phyloP scores from a whole-genome alignment of 1,140 invertebrate species.

The Drosophila pruinosa region DNA sequence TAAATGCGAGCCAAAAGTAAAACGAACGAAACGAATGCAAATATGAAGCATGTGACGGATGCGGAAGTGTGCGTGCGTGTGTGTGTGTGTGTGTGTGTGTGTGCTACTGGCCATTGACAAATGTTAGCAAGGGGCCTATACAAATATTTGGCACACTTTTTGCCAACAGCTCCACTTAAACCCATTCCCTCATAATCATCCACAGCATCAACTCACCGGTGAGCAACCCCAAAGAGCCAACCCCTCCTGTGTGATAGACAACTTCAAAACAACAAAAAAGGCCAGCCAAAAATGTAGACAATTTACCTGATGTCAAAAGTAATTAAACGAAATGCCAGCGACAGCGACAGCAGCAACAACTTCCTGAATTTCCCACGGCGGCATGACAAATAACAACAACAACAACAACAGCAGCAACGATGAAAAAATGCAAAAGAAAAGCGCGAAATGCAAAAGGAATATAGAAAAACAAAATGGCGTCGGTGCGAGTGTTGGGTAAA shows the following conservation, averaged over 20 bases:
- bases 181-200: not conserved
- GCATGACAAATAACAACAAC: not conserved
- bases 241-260: not conserved
- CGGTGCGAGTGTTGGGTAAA: conserved; percentile 27
- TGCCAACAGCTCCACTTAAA: conserved; percentile 5
- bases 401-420: conserved; percentile 9
- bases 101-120: conserved; percentile 58
- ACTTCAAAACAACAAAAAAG: conserved; percentile 16
- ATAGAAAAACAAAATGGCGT: conserved; percentile 34
- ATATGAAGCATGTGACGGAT: conserved; percentile 10
- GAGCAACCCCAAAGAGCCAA: conserved; percentile 24
- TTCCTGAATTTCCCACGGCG: not conserved
- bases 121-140: conserved; percentile 55
- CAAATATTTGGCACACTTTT: conserved; percentile 76
- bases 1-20: conserved; percentile 59
- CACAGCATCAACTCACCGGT: not conserved
- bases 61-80: not conserved
- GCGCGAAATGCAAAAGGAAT: conserved; percentile 13
- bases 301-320: conserved; percentile 77
- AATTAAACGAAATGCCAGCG: conserved; percentile 75
- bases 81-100: not conserved
- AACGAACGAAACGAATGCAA: conserved; percentile 30
- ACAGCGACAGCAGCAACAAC: conserved; percentile 33
- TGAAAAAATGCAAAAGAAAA: conserved; percentile 1
- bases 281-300: conserved; percentile 47